Conservation (phyloP, 2,797 vertebrate genomes). For the Sylvia borin region DNA sequence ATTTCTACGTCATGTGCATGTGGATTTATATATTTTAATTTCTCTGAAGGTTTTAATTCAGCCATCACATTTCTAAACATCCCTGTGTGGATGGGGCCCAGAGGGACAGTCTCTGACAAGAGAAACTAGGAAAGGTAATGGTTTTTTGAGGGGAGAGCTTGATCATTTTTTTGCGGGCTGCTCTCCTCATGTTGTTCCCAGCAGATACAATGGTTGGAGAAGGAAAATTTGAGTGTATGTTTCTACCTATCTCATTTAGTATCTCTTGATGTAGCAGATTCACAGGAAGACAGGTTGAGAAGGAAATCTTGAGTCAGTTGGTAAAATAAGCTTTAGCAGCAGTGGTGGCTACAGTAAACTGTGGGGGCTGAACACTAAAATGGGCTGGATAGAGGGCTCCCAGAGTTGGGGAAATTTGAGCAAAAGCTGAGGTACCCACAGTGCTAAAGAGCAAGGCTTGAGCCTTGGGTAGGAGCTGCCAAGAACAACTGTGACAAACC, state of each 20-base stretch:
- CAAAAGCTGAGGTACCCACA: background rate
- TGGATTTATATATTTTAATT: no score
- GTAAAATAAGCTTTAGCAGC: background rate
- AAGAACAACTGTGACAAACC: background rate
- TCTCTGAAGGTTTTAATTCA: no score
- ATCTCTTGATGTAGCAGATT: background rate
- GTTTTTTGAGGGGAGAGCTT: background rate
- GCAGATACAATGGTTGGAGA: background rate
- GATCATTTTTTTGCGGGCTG: background rate
- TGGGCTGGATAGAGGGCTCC: background rate
- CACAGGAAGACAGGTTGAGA: background rate
- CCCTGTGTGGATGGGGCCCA: no score
- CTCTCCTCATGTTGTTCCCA: background rate
- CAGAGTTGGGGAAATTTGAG: background rate
- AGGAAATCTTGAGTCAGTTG: background rate
- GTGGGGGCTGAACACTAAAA: background rate
- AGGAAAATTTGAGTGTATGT: background rate
- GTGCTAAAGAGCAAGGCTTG: background rate
- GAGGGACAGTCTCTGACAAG: background rate
- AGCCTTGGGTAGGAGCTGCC: background rate
- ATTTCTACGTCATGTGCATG: no score
- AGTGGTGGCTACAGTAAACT: background rate
- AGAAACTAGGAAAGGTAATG: background rate
- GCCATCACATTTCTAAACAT: no score
- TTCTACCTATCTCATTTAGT: background rate